Conservation (phyloP, 2,888 invertebrate species). For the Phlogophora meticulosa region DNA sequence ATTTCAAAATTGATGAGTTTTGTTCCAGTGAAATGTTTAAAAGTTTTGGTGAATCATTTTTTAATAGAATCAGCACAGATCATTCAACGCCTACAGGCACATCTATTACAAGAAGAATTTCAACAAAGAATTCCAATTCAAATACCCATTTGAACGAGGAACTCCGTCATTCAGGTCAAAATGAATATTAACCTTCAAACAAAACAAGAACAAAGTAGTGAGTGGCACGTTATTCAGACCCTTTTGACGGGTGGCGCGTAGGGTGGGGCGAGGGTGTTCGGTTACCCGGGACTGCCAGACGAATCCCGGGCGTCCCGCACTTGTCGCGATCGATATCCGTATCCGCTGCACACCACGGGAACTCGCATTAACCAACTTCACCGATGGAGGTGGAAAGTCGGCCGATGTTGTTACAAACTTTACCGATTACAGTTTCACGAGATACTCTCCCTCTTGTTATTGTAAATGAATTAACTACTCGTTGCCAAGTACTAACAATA, state of each 20-base stretch:
- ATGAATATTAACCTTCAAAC: conserved; percentile 90
- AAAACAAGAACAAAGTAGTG: conserved; percentile 89
- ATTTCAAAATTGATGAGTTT: conserved; percentile 20
- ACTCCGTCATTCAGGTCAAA: conserved; percentile 79
- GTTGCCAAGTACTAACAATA: conserved; percentile 66
- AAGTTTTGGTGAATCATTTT: conserved; percentile 20
- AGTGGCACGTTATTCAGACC: conserved; percentile 84
- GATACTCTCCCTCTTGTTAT: conserved; percentile 80
- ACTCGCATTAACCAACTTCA: conserved; percentile 88
- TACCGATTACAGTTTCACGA: conserved; percentile 84
- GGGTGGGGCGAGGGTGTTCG: conserved; percentile 75
- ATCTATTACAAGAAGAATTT: conserved; percentile 47
- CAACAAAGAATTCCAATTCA: conserved; percentile 50
- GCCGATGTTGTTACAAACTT: conserved; percentile 89
- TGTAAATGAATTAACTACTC: conserved; percentile 82
- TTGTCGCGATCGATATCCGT: conserved; percentile 89
- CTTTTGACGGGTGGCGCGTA: conserved; percentile 75
- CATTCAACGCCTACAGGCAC: conserved; percentile 46
- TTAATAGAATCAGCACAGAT: conserved; percentile 34
- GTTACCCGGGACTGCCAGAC: conserved; percentile 86
- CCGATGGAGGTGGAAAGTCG: conserved; percentile 87
- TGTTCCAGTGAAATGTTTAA: conserved; percentile 5
- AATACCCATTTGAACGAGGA: conserved; percentile 56
- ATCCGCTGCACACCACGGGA: conserved; percentile 86
- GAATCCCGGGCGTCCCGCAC: conserved; percentile 87